Evolutionary conservation across 2,797 vertebrate genomes (phyloP).

Genomic region (Neolamprologus multifasciatus): DNA sequence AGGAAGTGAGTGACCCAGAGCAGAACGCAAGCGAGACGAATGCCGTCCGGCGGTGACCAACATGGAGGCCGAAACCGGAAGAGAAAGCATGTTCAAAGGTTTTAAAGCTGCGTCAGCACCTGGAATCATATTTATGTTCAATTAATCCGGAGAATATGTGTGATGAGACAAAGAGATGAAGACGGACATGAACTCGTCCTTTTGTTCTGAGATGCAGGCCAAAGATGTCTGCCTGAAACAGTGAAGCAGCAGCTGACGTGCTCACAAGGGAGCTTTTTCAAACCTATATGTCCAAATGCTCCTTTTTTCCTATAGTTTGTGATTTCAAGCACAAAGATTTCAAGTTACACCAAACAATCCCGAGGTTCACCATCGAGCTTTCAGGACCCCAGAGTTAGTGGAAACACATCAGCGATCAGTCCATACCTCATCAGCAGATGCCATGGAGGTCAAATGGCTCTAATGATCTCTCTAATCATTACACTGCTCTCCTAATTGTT

Average conservation of each 20-base stretch:
- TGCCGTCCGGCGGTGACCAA: not conserved
- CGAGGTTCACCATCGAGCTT: not conserved
- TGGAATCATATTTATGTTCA: not conserved
- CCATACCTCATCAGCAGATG: slow-evolving; percentile 20
- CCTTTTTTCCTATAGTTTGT: rapidly evolving
- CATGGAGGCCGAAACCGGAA: slow-evolving; percentile 45
- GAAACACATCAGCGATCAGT: not conserved
- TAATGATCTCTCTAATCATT: slow-evolving; percentile 44
- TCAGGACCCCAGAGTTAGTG: not conserved
- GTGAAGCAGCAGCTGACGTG: not conserved
- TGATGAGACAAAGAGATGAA: not conserved
- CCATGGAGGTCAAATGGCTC: slow-evolving; percentile 38
- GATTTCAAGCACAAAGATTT: not conserved
- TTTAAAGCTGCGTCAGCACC: not conserved
- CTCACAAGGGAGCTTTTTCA: not conserved
- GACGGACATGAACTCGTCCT: not conserved
- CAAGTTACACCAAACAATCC: not conserved
- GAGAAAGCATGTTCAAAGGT: not conserved
- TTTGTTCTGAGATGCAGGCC: not conserved
- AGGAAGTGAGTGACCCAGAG: slow-evolving; percentile 42
- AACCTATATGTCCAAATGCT: not conserved
- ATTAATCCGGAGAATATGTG: rapidly evolving
- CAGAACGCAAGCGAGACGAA: slow-evolving; percentile 5
- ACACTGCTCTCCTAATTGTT: slow-evolving; percentile 51
- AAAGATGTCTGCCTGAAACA: not conserved